Percentiles rank a stretch among this genome's conserved stretches.
phyloP scores from a whole-genome alignment of 2,797 vertebrate species.

The Parambassis ranga region DNA sequence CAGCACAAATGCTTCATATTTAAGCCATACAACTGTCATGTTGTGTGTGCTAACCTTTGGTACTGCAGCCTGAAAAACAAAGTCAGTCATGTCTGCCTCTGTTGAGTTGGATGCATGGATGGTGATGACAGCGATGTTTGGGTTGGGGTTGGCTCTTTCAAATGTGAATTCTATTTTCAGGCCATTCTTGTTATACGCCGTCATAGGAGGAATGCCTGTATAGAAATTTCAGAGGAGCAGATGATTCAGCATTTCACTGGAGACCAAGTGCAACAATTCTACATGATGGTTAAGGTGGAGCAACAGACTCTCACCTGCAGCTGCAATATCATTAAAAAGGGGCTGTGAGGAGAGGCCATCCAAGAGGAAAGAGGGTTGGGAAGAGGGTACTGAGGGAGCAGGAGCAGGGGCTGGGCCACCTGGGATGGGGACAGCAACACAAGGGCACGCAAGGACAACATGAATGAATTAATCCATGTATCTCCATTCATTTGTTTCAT shows the following conservation, averaged over 20 bases:
- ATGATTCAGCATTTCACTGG: neutral
- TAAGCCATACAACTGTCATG: neutral
- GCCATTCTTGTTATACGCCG: conserved; percentile 98
- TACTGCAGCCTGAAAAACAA: conserved; percentile 99
- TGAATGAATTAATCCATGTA: no score
- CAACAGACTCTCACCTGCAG: conserved; percentile 81
- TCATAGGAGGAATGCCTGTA: conserved; percentile 95
- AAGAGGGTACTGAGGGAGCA: conserved; percentile 81
- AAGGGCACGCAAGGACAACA: neutral
- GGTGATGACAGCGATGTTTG: conserved; percentile 96
- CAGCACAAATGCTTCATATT: neutral
- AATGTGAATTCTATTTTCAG: conserved; percentile 99
- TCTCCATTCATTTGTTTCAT: no score
- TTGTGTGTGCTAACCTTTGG: conserved; percentile 89
- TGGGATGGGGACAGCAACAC: conserved; percentile 59
- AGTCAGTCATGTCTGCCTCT: conserved; percentile 97
- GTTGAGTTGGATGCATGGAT: conserved; percentile 97
- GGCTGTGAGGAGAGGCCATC: conserved; percentile 93
- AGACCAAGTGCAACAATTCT: neutral
- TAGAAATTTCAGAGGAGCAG: conserved; percentile 4
- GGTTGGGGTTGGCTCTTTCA: conserved; percentile 96
- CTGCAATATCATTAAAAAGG: conserved; percentile 91
- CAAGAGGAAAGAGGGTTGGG: conserved; percentile 91
- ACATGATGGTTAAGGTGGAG: neutral
- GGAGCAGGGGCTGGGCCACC: conserved; percentile 85